Percentiles rank a stretch among this genome's conserved stretches.
phyloP scores from a whole-genome alignment of 1,140 invertebrate genomes.

The Calephelis virginiensis region DNA sequence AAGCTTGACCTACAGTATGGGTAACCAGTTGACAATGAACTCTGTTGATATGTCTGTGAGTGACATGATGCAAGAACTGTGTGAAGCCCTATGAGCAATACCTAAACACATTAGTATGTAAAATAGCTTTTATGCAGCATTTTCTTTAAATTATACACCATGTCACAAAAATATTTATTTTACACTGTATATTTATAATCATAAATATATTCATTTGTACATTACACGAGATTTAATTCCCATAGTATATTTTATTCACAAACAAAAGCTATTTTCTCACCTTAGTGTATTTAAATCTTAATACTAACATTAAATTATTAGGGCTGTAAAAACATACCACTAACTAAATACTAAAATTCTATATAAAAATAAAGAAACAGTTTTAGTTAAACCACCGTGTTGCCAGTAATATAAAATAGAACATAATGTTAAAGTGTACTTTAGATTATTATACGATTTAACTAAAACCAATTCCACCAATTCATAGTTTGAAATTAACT shows the following conservation, averaged over 20 bases:
- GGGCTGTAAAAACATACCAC: slow-evolving; percentile 57
- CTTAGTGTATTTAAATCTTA: slow-evolving; percentile 40
- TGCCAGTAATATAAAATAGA: neutral
- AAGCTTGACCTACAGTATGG: slow-evolving; percentile 29
- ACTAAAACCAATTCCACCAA: slow-evolving; percentile 30
- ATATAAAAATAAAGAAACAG: slow-evolving; percentile 23
- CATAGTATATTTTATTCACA: slow-evolving; percentile 60
- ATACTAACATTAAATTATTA: slow-evolving; percentile 43
- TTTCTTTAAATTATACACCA: slow-evolving; percentile 62
- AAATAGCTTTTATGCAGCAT: slow-evolving; percentile 47
- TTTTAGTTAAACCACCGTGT: slow-evolving; percentile 26
- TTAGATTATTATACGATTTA: slow-evolving; percentile 29
- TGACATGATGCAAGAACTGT: slow-evolving; percentile 72
- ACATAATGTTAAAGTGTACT: slow-evolving; percentile 20
- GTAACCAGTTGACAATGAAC: slow-evolving; percentile 39
- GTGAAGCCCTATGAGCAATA: slow-evolving; percentile 50
- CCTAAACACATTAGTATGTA: slow-evolving; percentile 46
- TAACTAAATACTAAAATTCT: slow-evolving; percentile 35
- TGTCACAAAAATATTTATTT: slow-evolving; percentile 74
- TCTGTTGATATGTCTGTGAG: slow-evolving; percentile 55
- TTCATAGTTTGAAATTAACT: slow-evolving; percentile 14
- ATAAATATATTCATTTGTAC: slow-evolving; percentile 74
- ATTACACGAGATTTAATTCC: slow-evolving; percentile 62
- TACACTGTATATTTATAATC: slow-evolving; percentile 64
- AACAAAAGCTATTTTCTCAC: slow-evolving; percentile 44